A percentile compares a stretch with the other conserved stretches of the same genome.
phyloP scores from a whole-genome alignment of 2,888 invertebrate species.

The Cosmia pyralina region DNA sequence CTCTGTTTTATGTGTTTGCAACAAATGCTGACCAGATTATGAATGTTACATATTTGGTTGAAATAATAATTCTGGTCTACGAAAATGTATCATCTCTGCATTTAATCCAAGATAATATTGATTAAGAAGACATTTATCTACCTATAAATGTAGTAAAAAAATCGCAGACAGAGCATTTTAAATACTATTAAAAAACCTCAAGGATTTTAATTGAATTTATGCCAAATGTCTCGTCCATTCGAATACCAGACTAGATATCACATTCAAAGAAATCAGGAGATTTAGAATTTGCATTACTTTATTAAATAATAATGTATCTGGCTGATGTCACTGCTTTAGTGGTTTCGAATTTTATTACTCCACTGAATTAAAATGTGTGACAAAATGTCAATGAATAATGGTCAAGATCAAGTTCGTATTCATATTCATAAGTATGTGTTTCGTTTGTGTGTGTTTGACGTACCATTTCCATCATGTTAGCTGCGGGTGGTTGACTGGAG shows the following conservation, averaged over 20 bases:
- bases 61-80: neutral
- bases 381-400: conserved; percentile 59
- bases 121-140: conserved; percentile 8
- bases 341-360: conserved; percentile 57
- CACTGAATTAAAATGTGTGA: conserved; percentile 64
- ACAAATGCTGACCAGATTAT: neutral
- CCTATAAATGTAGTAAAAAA: neutral
- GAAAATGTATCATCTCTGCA: neutral
- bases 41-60: neutral
- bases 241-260: conserved; percentile 38
- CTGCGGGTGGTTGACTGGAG: conserved; percentile 93
- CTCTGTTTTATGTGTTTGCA: neutral
- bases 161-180: no score
- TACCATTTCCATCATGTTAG: conserved; percentile 97
- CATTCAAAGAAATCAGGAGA: conserved; percentile 42
- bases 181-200: neutral
- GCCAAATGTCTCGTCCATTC: conserved; percentile 26
- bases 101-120: conserved; percentile 8
- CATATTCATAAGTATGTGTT: conserved; percentile 39
- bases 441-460: conserved; percentile 63
- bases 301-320: conserved; percentile 48
- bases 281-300: conserved; percentile 51
- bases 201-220: conserved; percentile 51
- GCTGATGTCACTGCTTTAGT: conserved; percentile 61
- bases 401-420: conserved; percentile 61